These are phyloP conservation scores for Platyrinchus mystaceus DNA, from an alignment of 2,797 vertebrate species.

Conservation along the genomic window DNA sequence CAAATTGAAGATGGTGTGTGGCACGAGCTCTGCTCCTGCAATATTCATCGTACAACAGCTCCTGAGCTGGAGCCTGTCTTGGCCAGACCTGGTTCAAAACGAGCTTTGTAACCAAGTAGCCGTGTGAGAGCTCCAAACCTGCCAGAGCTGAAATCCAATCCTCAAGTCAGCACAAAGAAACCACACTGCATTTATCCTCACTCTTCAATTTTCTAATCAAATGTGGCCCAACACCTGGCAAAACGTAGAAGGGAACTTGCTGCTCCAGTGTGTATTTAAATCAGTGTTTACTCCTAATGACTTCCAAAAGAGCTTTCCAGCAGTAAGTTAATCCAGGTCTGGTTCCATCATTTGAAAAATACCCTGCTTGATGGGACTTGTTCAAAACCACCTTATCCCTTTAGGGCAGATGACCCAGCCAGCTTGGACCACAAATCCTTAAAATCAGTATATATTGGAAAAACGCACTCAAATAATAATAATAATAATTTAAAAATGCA, in stretches of 20 bases:
- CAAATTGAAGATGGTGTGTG: conserved; percentile 66
- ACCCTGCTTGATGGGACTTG: background rate
- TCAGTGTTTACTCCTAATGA: background rate
- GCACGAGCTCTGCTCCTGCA: conserved; percentile 70
- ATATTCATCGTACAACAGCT: conserved; percentile 70
- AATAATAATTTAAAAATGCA: background rate
- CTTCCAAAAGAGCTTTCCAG: conserved; percentile 28
- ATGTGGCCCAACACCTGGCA: conserved; percentile 9
- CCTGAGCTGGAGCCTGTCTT: conserved; percentile 55
- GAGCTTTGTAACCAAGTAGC: conserved; percentile 68
- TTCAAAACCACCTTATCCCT: background rate
- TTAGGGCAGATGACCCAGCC: background rate
- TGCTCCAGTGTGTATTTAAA: background rate
- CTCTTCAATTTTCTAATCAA: conserved; percentile 38
- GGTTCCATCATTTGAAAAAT: background rate
- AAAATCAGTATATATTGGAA: background rate
- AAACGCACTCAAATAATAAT: background rate
- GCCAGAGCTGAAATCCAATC: conserved; percentile 16
- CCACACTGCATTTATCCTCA: background rate
- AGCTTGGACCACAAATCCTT: background rate
- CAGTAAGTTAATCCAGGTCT: background rate
- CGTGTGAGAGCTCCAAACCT: background rate
- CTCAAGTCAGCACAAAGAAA: conserved; percentile 5
- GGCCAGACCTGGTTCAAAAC: conserved; percentile 70
- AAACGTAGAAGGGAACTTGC: background rate